Base-by-base conservation (phyloP, 2,888 invertebrate species). In the Lathronympha strigana region DNA sequence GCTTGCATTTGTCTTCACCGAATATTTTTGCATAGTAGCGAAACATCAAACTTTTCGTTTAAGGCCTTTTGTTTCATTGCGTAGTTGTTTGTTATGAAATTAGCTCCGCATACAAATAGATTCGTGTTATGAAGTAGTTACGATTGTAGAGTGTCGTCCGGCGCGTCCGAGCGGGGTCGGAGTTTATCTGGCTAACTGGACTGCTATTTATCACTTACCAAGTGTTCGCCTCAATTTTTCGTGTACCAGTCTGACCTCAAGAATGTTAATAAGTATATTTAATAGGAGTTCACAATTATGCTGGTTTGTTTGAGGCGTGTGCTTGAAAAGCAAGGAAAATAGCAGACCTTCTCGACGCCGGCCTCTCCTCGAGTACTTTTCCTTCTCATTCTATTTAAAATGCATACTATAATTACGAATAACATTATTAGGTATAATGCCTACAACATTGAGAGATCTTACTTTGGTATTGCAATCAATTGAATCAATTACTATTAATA, bases 301-400 rank as follows among this genome's bases (percentile, higher is more conserved):
- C 23, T 47, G 23, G 47, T 23, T 47, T 47, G 13, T 11, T 3
- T n/a, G 23, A 23, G 23, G 23, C 47, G 6, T 21, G 17, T 23
- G 23, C 23, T 47, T 0, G 23, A 23, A 47, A n/a, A 47, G 47
- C 47, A 8, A 45, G 21, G 11, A n/a, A 5, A 23, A 47, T 13
- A 23, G n/a, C 23, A 23, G 47, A n/a, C 6, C 23, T 68, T 66
- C 72, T 43, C 66, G 71, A 21, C 70, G 62, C 67, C 73, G 72
- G 72, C 60, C 51, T 53, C 64, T 43, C 61, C 15, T n/a, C 74
- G 73, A 72, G 87, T 88, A 87, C 80, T 87, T 89, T 89, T 89
- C 88, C 88, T 83, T 80, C 80, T 83, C 80, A 83, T 75, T 86
- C 84, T 86, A 86, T 81, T 86, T 83, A 84, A 80, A 61, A 38